Percentiles rank a stretch among this genome's conserved stretches.
Evolutionary conservation across 2,113 vertebrate genomes (phyloP).

Genomic region (Synodontis membranacea): DNA sequence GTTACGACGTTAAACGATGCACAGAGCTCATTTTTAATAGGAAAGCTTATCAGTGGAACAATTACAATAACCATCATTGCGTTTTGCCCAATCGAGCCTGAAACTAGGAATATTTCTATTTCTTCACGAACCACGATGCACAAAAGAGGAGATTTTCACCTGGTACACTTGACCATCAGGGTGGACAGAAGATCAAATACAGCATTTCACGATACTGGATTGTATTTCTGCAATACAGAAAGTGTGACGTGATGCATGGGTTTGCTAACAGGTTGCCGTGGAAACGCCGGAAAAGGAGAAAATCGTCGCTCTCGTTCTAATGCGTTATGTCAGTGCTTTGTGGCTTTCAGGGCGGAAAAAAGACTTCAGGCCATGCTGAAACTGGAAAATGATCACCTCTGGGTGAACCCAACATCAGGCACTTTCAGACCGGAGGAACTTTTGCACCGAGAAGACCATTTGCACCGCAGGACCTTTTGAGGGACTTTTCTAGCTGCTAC

Average conservation of each 20-base stretch:
- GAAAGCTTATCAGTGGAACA: background rate
- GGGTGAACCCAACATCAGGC: no score
- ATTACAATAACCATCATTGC: background rate
- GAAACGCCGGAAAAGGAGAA: no score
- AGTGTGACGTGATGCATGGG: background rate
- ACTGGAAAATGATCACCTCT: no score
- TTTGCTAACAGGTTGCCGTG: background rate
- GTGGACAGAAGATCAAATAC: no score
- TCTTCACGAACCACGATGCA: background rate
- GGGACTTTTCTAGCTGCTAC: no score
- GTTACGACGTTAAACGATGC: background rate
- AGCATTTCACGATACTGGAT: background rate
- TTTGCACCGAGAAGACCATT: no score
- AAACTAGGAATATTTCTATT: conserved; percentile 10
- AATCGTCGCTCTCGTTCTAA: no score
- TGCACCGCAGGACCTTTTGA: no score
- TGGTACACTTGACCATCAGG: background rate
- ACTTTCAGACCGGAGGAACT: no score
- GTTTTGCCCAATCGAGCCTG: background rate
- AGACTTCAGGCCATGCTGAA: no score
- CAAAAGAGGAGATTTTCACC: background rate
- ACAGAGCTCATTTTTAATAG: background rate
- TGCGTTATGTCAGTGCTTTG: no score
- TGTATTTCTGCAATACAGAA: background rate
- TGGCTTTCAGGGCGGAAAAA: no score